Evolutionary conservation across 2,797 vertebrate genomes (phyloP), one percentile per base, ranked within the genome.

Genomic region (Sciaenops ocellatus): DNA sequence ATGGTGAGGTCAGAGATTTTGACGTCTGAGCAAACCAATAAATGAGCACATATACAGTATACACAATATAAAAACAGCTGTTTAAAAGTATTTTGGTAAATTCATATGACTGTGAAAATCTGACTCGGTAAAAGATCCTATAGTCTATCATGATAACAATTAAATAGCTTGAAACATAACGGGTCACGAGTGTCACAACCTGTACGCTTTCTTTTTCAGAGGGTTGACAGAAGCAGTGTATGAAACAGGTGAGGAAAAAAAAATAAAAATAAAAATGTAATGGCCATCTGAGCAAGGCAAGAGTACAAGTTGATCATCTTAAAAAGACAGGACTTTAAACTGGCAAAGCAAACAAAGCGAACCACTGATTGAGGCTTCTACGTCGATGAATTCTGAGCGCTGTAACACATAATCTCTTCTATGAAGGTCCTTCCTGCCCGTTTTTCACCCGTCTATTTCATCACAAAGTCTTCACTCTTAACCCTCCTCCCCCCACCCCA

Each of bases 51-150:
- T 90, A 90, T 84, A 90, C 88, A 90, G 84, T 85, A 91, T 93
- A 93, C 90, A 94, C 90, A 83, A 92, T 94, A 94, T 93, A 95
- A 95, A 95, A 95, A 93, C 87, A 84, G 90, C 87, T 72, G 87
- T 91, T 94, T 93, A 94, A 95, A 95, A 95, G 92, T 81, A 89
- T 92, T 93, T 95, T 92, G 92, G 92, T 92, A 83, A 92, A 92
- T 91, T 92, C 52, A 54, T 90, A 69, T 81, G 82, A 90, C 68
- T 70, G 80, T 84, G 87, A 92, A 92, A 89, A 91, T 87, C 73
- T 60, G 79, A 80, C 77, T 76, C 60, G 1, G 78, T 83, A 80
- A 38, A 38, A 84, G 76, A 90, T 82, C 91, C 84, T 90, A 89
- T 87, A 38, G 34, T 38, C 34, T 38, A 92, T 86, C 85, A 90